A percentile compares a stretch with the other conserved stretches of the same genome.
These are phyloP conservation scores for Agonopterix subpropinquella DNA, from an alignment of 2,888 invertebrate genomes.

Conservation along the genomic window DNA sequence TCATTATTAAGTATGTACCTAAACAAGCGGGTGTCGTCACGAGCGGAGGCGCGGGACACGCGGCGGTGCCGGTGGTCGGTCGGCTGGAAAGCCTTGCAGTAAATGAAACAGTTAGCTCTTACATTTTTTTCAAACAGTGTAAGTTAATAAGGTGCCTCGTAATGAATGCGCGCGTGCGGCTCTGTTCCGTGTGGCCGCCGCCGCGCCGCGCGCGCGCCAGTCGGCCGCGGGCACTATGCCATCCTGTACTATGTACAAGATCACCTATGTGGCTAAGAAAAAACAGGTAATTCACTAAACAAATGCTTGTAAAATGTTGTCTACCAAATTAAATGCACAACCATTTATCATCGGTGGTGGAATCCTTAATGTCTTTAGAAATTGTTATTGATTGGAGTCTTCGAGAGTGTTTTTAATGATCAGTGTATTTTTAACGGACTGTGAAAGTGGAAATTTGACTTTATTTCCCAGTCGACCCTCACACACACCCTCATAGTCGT, in stretches of 20 bases:
- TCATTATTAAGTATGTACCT: too few species aligned
- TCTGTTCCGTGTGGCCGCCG: constrained; percentile 26
- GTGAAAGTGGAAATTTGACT: constrained; percentile 31
- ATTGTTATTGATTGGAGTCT: background rate
- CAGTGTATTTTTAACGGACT: constrained; percentile 35
- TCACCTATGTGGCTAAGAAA: constrained; percentile 62
- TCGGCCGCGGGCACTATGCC: constrained; percentile 38
- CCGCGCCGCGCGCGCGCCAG: constrained; percentile 16
- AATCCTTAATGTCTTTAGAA: background rate
- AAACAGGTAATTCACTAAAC: constrained; percentile 49
- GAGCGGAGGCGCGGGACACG: background rate
- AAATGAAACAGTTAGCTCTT: constrained; percentile 43
- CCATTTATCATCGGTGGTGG: too few species aligned
- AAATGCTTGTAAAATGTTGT: too few species aligned
- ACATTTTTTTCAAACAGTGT: constrained; percentile 56
- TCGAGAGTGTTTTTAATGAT: background rate
- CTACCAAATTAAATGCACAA: too few species aligned
- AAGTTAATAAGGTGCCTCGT: constrained; percentile 51
- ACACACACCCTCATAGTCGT: constrained; percentile 82
- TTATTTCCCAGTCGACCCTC: constrained; percentile 15
- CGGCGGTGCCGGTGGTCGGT: constrained; percentile 17
- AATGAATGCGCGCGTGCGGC: constrained; percentile 54
- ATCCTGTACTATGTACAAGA: constrained; percentile 67
- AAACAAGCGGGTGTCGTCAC: background rate
- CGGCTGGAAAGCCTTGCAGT: constrained; percentile 46